A percentile compares a stretch with the other conserved stretches of the same genome.
These are phyloP conservation scores for Eurystomus glaucurus DNA, from an alignment of 2,797 vertebrate species.

Conservation along the genomic window DNA sequence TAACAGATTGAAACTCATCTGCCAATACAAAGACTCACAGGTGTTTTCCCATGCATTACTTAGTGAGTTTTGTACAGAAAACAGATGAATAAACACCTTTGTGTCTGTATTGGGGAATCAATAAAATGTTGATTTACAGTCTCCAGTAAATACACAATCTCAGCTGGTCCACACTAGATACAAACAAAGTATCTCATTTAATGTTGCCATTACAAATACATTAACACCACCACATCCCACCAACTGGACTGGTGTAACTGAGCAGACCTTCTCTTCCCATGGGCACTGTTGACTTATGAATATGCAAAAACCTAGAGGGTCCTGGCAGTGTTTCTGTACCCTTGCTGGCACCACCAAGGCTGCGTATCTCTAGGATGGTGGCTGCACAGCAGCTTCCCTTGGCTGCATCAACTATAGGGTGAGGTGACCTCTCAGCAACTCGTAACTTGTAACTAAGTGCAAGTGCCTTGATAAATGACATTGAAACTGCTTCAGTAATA, in stretches of 20 bases:
- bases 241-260: background rate
- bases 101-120: background rate
- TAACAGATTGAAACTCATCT: constrained; percentile 21
- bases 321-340: background rate
- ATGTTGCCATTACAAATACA: background rate
- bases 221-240: background rate
- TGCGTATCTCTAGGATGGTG: background rate
- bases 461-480: background rate
- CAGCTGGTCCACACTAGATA: background rate
- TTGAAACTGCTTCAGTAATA: background rate
- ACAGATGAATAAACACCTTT: background rate
- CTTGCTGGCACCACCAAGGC: background rate
- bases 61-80: constrained; percentile 3
- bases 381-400: background rate
- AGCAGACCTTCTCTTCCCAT: background rate
- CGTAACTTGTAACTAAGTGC: background rate
- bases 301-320: background rate
- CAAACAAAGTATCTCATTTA: background rate
- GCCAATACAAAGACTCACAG: background rate
- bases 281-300: background rate
- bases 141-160: background rate
- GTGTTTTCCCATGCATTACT: background rate
- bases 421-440: background rate
- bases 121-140: background rate
- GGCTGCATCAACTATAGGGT: background rate